phyloP scores from a whole-genome alignment of 2,888 invertebrate species.

The Zelleria hepariella region DNA sequence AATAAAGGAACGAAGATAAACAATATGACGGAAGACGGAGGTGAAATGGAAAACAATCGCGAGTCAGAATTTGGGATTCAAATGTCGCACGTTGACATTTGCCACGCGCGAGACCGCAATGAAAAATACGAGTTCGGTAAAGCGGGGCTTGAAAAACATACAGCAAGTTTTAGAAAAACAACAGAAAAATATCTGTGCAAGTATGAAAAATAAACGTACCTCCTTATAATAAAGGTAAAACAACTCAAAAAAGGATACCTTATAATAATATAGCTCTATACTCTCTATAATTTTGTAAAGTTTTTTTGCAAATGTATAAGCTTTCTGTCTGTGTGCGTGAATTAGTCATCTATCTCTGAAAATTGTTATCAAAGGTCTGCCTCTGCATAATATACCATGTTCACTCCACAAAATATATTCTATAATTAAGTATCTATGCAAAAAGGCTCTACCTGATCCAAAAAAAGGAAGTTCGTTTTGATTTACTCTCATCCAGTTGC shows the following conservation, averaged over 20 bases:
- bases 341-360: too few species aligned
- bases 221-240: neutral
- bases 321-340: too few species aligned
- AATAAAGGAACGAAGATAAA: conserved; percentile 63
- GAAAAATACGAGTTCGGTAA: conserved; percentile 7
- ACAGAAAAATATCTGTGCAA: neutral
- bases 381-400: too few species aligned
- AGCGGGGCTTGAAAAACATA: neutral
- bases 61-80: conserved; percentile 68
- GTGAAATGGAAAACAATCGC: conserved; percentile 56
- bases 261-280: too few species aligned
- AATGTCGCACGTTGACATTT: conserved; percentile 62
- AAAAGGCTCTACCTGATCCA: neutral
- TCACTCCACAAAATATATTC: too few species aligned
- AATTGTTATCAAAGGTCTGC: too few species aligned
- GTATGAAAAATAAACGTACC: neutral
- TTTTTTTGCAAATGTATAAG: too few species aligned
- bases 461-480: neutral
- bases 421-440: too few species aligned
- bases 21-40: conserved; percentile 62
- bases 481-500: conserved; percentile 14
- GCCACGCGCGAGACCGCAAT: conserved; percentile 12
- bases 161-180: neutral
- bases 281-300: too few species aligned
- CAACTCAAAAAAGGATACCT: too few species aligned